Evolutionary conservation across 2,113 vertebrate species (phyloP).

Genomic region (Electrona antarctica): DNA sequence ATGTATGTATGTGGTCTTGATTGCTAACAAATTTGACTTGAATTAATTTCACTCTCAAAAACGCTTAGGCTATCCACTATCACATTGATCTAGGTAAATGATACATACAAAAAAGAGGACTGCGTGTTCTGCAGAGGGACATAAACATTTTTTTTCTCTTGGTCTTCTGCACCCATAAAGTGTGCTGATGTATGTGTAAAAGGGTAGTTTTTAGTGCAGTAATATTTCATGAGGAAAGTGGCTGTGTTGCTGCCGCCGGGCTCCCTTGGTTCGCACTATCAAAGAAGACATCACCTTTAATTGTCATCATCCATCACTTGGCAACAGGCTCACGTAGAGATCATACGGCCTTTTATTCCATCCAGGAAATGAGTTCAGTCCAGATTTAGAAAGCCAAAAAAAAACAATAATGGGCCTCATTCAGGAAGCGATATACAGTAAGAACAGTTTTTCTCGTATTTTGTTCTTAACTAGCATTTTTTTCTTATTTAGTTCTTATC

Average conservation of each 20-base stretch:
- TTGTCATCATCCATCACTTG: conserved; percentile 72
- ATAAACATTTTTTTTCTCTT: conserved; percentile 7
- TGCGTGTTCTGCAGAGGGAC: conserved; percentile 8
- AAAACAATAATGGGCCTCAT: too few species aligned
- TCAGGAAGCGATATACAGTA: too few species aligned
- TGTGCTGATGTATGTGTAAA: conserved; percentile 54
- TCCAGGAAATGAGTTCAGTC: conserved; percentile 22
- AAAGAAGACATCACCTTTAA: conserved; percentile 72
- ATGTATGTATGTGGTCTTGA: background rate
- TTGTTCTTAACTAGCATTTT: too few species aligned
- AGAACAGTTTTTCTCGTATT: too few species aligned
- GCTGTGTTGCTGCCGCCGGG: conserved; percentile 53
- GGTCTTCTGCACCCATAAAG: conserved; percentile 25
- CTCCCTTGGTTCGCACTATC: conserved; percentile 53
- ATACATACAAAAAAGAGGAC: conserved; percentile 11
- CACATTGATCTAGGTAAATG: background rate
- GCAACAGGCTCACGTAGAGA: conserved; percentile 48
- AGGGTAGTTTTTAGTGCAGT: conserved; percentile 54
- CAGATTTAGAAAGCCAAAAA: conserved; percentile 10
- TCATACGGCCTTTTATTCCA: conserved; percentile 58
- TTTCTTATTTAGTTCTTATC: too few species aligned
- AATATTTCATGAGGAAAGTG: conserved; percentile 61
- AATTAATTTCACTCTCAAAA: conserved; percentile 21
- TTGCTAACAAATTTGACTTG: conserved; percentile 9
- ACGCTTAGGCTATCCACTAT: background rate